phyloP scores from a whole-genome alignment of 2,888 invertebrate species.

The Dicyrtomina minuta region DNA sequence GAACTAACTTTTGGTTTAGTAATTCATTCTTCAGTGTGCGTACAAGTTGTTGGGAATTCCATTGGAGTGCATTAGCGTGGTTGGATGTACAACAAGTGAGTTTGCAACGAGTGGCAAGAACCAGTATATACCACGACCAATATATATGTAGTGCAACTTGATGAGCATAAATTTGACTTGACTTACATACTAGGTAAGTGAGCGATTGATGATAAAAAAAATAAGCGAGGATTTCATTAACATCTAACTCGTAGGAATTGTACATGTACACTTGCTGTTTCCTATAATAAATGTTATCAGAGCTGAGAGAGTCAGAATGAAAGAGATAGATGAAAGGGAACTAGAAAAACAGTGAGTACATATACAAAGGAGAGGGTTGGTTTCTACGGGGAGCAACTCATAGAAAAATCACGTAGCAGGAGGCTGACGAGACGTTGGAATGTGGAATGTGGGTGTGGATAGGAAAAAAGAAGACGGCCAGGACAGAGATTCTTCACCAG shows the following conservation, averaged over 20 bases:
- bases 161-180: no score
- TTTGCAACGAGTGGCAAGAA: conserved; percentile 15
- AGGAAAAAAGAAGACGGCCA: conserved; percentile 38
- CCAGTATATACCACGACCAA: conserved; percentile 3
- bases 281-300: not conserved
- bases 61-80: conserved; percentile 32
- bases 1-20: conserved; percentile 6
- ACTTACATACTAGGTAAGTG: no score
- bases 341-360: not conserved
- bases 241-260: conserved; percentile 25
- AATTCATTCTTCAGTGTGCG: conserved; percentile 32
- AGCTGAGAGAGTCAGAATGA: not conserved
- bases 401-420: conserved; percentile 40
- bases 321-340: not conserved
- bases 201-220: conserved; percentile 20
- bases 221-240: conserved; percentile 34
- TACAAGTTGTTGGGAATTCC: conserved; percentile 33
- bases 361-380: not conserved
- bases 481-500: conserved; percentile 38
- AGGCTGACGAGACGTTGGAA: conserved; percentile 39
- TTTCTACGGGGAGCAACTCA: conserved; percentile 34
- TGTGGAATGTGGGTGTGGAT: conserved; percentile 40
- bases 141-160: not conserved
- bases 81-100: conserved; percentile 10
- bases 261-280: conserved; percentile 2